A percentile compares a stretch with the other conserved stretches of the same genome.
Conservation (phyloP, 2,888 invertebrate species). For the Volucella zonaria region DNA sequence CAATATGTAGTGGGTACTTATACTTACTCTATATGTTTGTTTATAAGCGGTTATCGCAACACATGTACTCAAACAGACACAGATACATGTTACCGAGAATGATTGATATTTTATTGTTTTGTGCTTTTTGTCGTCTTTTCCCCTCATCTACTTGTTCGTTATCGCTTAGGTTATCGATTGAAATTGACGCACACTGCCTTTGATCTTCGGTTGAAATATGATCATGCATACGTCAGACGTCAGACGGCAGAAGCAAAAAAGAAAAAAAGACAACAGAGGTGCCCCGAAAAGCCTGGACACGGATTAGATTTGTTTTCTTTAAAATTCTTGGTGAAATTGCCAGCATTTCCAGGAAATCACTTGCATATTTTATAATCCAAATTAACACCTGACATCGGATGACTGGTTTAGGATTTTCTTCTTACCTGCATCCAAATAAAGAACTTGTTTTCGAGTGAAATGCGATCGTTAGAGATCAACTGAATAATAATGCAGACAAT, state of each 20-base stretch:
- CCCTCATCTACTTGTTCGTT: constrained; percentile 21
- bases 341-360: constrained; percentile 45
- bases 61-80: constrained; percentile 17
- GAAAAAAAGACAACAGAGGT: constrained; percentile 45
- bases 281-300: constrained; percentile 1
- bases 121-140: too few relatives aligned
- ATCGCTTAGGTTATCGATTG: constrained; percentile 68
- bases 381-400: constrained; percentile 40
- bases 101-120: constrained; percentile 71
- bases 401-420: not conserved
- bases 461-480: not conserved
- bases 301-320: constrained; percentile 4
- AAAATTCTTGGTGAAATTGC: constrained; percentile 2
- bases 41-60: constrained; percentile 64
- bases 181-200: constrained; percentile 63
- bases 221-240: constrained; percentile 36
- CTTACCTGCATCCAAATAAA: constrained; percentile 9
- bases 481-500: constrained; percentile 65
- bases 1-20: too few relatives aligned
- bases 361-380: constrained; percentile 19
- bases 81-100: constrained; percentile 32
- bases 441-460: constrained; percentile 27
- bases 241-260: constrained; percentile 1
- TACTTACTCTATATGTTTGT: constrained; percentile 27
- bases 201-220: constrained; percentile 8